Evolutionary conservation across 2,797 vertebrate species (phyloP), one percentile per base, ranked within the genome.

Genomic region (Vespertilio murinus): DNA sequence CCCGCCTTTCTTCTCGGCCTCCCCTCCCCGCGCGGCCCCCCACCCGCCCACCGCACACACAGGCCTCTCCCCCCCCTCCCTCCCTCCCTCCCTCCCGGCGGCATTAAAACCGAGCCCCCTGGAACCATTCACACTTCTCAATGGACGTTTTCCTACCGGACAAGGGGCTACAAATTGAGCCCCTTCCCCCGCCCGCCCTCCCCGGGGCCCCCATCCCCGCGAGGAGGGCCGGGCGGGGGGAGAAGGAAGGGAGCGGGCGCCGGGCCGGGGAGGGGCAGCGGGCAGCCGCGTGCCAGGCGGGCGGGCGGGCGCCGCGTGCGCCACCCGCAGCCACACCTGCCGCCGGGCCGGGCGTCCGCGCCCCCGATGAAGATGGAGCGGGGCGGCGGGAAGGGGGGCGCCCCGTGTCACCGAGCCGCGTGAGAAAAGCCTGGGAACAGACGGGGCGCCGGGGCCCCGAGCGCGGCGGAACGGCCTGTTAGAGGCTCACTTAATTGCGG

Each of bases 141-240:
- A 99, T 99, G 98, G 99, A 99, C 99, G 99, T 99, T 99, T 99
- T 99, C 99, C 98, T 99, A 99, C 99, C 99, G 99, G 99, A 99
- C 99, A 99, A 99, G 99, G 99, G 99, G 99, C 99, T 99, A 99
- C 99, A 99, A 99, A 99, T 99, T 99, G 99, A 99, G 99, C 99
- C 99, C 99, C 99, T 99, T 98, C 98, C 95, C 94, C 56, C n/a
- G n/a, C n/a, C n/a, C n/a, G 23, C 6, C 56, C 56, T 7, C 56
- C 56, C 56, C 56, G 10, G 56, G 25, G 10, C 28, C 56, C 28
- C 56, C 28, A 13, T 6, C 28, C 84, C 95, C 77, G n/a, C 49
- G 38, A 95, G 99, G 98, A 99, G 98, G 98, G 96, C 91, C 88
- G n/a, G n/a, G n/a, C 65, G 84, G 83, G 93, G 95, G 94, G 74